phyloP scores from a whole-genome alignment of 2,888 invertebrate species.

The Hecatera dysodea region DNA sequence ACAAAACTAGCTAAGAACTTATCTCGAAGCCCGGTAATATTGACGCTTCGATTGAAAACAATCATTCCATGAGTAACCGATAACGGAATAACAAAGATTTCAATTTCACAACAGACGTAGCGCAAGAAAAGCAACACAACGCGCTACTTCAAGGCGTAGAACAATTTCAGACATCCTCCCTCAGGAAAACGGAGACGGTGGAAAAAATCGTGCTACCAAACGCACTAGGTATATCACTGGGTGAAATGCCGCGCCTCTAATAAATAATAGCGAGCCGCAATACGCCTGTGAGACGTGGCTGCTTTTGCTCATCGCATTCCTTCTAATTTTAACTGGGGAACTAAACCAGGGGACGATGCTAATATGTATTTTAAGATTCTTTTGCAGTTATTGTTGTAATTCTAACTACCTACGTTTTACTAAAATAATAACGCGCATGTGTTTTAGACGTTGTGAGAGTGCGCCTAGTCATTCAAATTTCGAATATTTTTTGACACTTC shows the following conservation, averaged over 20 bases:
- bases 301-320: conserved; percentile 69
- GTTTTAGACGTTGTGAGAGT: conserved; percentile 68
- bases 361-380: conserved; percentile 52
- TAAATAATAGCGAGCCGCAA: conserved; percentile 66
- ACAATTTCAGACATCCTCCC: conserved; percentile 94
- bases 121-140: conserved; percentile 94
- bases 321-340: conserved; percentile 65
- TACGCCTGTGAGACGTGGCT: conserved; percentile 66
- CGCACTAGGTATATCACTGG: conserved; percentile 93
- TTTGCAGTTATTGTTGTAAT: conserved; percentile 62
- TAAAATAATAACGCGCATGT: conserved; percentile 78
- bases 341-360: conserved; percentile 63
- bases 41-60: conserved; percentile 46
- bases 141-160: conserved; percentile 95
- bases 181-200: conserved; percentile 94
- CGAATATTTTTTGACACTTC: conserved; percentile 27
- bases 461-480: conserved; percentile 43
- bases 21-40: conserved; percentile 24
- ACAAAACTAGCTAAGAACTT: conserved; percentile 29
- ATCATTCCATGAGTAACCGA: conserved; percentile 46
- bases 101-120: conserved; percentile 91
- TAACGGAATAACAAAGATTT: conserved; percentile 60
- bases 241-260: conserved; percentile 68
- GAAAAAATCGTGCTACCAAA: conserved; percentile 96
- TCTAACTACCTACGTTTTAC: conserved; percentile 58